Conservation (phyloP, 2,113 vertebrate genomes). For the Myiopsitta monachus region DNA sequence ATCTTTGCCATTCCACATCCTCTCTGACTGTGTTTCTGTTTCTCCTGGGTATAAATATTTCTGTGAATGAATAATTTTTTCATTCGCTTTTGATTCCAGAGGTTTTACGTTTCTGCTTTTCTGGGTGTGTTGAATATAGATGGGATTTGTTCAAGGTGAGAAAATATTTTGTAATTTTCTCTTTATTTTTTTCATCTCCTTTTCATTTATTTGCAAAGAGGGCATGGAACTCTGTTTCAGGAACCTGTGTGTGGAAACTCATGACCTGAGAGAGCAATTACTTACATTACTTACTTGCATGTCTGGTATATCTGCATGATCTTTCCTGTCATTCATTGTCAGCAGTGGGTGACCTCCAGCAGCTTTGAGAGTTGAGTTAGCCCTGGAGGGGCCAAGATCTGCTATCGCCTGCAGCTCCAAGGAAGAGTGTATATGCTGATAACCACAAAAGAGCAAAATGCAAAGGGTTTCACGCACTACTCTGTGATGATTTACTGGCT, state of each 20-base stretch:
- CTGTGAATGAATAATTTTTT: background rate
- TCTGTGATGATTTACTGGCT: background rate
- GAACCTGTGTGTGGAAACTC: background rate
- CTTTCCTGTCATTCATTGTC: rapidly evolving
- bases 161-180: background rate
- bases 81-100: background rate
- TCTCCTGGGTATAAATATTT: background rate
- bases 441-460: background rate
- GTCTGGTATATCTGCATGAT: background rate
- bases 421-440: background rate
- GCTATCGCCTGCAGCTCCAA: background rate
- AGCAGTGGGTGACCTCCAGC: background rate
- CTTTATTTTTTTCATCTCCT: background rate
- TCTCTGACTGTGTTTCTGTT: background rate
- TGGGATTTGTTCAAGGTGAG: background rate
- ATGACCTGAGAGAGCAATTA: background rate
- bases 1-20: background rate
- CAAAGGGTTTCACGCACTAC: rapidly evolving
- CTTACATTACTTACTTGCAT: background rate
- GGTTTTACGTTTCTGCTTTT: background rate
- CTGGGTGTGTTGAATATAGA: background rate
- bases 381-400: background rate
- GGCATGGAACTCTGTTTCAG: background rate
- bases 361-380: background rate
- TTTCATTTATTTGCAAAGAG: background rate